These are phyloP conservation scores for Hippocampus kuda DNA, from an alignment of 2,797 vertebrate genomes.

Conservation along the genomic window DNA sequence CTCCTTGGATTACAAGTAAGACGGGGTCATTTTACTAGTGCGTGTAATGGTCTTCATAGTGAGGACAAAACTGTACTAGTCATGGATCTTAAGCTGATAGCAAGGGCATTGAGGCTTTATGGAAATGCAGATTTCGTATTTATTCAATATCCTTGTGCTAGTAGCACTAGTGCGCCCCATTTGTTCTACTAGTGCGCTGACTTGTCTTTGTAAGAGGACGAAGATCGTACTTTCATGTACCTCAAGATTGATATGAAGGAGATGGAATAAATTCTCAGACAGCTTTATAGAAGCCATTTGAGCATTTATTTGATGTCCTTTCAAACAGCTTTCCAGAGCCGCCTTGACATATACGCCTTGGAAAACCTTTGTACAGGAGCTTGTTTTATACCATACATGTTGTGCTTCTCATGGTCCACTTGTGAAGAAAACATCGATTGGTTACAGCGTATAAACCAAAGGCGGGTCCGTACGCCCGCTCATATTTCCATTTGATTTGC, in stretches of 20 bases:
- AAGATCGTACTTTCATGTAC: not conserved
- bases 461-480: slow-evolving; percentile 35
- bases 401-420: slow-evolving; percentile 75
- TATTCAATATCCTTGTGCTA: too few species aligned
- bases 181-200: too few species aligned
- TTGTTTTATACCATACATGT: slow-evolving; percentile 64
- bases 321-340: slow-evolving; percentile 31
- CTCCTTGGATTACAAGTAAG: too few species aligned
- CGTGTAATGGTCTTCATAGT: too few species aligned
- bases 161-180: too few species aligned
- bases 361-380: slow-evolving; percentile 74
- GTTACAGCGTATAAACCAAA: slow-evolving; percentile 67
- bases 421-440: slow-evolving; percentile 69
- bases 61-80: too few species aligned
- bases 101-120: too few species aligned
- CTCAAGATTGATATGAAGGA: not conserved
- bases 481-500: slow-evolving; percentile 34
- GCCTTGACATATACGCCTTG: slow-evolving; percentile 73
- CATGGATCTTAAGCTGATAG: too few species aligned
- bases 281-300: too few species aligned
- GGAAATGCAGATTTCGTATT: too few species aligned
- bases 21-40: too few species aligned
- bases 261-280: not conserved
- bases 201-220: not conserved
- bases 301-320: too few species aligned